These are phyloP conservation scores for Pseudonaja textilis DNA, from an alignment of 2,113 vertebrate genomes.

Conservation along the genomic window DNA sequence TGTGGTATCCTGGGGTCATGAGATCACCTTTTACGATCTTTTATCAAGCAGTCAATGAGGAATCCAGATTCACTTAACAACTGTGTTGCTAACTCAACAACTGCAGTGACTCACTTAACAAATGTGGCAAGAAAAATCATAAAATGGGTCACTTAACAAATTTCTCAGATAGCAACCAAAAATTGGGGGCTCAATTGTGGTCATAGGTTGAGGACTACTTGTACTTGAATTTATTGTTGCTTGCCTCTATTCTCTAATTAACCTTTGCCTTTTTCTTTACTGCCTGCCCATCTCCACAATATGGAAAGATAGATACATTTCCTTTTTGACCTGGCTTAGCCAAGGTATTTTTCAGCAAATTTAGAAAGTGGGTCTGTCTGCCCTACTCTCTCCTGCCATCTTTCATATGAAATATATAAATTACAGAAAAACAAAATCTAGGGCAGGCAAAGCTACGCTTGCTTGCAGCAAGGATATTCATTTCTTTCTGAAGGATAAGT, in stretches of 20 bases:
- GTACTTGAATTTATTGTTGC: background rate
- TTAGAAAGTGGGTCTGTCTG: conserved; percentile 8
- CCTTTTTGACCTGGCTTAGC: background rate
- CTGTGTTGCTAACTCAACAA: background rate
- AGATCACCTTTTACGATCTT: background rate
- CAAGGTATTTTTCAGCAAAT: background rate
- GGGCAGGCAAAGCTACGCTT: conserved; percentile 20
- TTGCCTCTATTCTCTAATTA: background rate
- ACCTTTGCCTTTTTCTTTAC: background rate
- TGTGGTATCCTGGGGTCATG: background rate
- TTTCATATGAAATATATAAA: conserved; percentile 36
- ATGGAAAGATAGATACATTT: background rate
- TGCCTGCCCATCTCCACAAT: background rate
- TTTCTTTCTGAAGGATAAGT: conserved; percentile 53
- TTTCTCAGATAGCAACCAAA: background rate
- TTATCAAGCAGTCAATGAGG: background rate
- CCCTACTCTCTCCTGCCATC: background rate
- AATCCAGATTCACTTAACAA: background rate
- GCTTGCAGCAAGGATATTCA: conserved; percentile 24
- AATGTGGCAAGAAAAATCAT: background rate
- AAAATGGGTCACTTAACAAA: background rate
- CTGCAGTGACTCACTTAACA: background rate
- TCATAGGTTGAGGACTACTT: background rate
- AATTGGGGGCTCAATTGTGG: background rate
- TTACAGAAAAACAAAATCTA: conserved; percentile 57